Percentiles rank a stretch among this genome's conserved stretches.
Conservation (phyloP, 2,888 invertebrate genomes). For the Brachycybe producta region DNA sequence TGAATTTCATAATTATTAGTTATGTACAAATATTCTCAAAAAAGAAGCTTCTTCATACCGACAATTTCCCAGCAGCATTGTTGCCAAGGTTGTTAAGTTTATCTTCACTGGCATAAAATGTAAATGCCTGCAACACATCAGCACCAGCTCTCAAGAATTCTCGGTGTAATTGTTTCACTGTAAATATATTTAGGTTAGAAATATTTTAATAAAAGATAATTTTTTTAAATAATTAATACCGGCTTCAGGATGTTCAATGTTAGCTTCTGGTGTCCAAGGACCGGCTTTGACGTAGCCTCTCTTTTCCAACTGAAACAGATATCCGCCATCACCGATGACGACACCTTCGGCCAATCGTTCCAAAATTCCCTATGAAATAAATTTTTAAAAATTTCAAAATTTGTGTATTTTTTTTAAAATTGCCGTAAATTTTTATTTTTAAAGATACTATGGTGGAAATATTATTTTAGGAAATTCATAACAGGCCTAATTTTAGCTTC, state of each 20-base stretch:
- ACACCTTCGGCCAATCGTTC: conserved; percentile 33
- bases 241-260: conserved; percentile 35
- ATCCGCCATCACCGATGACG: conserved; percentile 36
- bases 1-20: no score
- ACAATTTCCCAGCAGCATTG: conserved; percentile 26
- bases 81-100: conserved; percentile 34
- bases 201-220: no score
- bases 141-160: conserved; percentile 35
- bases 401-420: no score
- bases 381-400: no score
- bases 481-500: no score
- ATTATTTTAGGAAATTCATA: neutral
- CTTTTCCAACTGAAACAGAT: conserved; percentile 37
- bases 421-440: no score
- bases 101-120: conserved; percentile 37
- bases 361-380: conserved; percentile 23
- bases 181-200: conserved; percentile 12
- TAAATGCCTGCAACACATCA: conserved; percentile 36
- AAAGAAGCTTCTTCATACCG: no score
- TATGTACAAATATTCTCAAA: no score
- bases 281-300: conserved; percentile 37
- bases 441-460: neutral
- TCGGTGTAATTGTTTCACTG: conserved; percentile 32
- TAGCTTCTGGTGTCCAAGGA: conserved; percentile 38
- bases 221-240: no score